phyloP scores from a whole-genome alignment of 2,888 invertebrate species.

The Lobophora halterata region DNA sequence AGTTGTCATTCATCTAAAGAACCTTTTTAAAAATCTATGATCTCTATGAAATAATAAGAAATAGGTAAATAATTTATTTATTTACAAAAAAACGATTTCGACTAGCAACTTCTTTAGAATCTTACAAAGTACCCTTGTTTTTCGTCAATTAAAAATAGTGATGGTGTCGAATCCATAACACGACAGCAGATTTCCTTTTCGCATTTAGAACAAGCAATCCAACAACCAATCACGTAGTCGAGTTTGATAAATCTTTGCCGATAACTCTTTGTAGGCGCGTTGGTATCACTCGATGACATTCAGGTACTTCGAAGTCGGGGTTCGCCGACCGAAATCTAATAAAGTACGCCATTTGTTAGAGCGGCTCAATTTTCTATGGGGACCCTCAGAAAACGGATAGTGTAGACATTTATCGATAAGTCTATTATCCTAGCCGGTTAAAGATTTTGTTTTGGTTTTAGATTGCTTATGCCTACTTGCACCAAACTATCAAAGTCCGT shows the following conservation, averaged over 20 bases:
- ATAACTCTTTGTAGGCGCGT: conserved; percentile 33
- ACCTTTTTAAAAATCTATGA: too few relatives aligned
- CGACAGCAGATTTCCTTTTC: conserved; percentile 15
- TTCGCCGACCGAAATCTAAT: conserved; percentile 40
- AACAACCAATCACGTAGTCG: conserved; percentile 24
- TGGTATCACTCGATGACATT: conserved; percentile 22
- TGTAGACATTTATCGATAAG: conserved; percentile 42
- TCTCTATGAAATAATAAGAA: too few relatives aligned
- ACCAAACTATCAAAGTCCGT: too few relatives aligned
- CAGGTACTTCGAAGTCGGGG: conserved; percentile 20
- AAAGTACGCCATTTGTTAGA: conserved; percentile 44
- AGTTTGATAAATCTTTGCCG: conserved; percentile 31
- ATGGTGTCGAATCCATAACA: conserved; percentile 8
- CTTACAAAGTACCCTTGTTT: too few relatives aligned
- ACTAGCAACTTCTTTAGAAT: too few relatives aligned
- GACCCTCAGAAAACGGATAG: conserved; percentile 27
- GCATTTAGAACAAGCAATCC: conserved; percentile 21
- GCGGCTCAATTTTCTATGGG: conserved; percentile 37
- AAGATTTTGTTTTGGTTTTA: conserved; percentile 21
- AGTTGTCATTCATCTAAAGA: too few relatives aligned
- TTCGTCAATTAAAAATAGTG: conserved; percentile 6
- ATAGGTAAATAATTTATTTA: too few relatives aligned
- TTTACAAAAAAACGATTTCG: too few relatives aligned
- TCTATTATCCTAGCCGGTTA: conserved; percentile 32
- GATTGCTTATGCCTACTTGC: too few relatives aligned